Percentiles rank a stretch among this genome's conserved stretches.
These are phyloP conservation scores for Glyptemys insculpta DNA, from an alignment of 2,797 vertebrate genomes.

Conservation along the genomic window DNA sequence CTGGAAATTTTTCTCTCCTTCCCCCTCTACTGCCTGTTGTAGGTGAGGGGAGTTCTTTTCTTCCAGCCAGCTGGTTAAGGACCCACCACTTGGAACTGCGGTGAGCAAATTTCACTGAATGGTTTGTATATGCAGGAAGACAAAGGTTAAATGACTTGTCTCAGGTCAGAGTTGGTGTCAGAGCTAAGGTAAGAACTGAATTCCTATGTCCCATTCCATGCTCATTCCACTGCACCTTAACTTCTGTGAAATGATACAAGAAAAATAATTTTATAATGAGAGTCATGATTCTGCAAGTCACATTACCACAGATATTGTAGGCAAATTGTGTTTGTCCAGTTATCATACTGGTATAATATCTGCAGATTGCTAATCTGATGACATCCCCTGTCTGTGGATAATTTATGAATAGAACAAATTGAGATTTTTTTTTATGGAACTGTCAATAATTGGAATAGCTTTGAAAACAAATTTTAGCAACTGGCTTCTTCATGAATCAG, in stretches of 20 bases:
- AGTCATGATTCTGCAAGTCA: not conserved
- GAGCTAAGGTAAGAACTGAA: not conserved
- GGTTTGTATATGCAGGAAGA: not conserved
- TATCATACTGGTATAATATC: not conserved
- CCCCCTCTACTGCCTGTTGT: not conserved
- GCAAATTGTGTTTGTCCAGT: not conserved
- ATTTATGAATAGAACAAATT: not conserved
- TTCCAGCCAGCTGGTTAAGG: not conserved
- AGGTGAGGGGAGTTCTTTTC: not conserved
- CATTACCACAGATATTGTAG: not conserved
- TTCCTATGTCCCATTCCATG: not conserved
- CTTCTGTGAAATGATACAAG: not conserved
- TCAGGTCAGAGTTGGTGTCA: not conserved
- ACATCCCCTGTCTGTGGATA: not conserved
- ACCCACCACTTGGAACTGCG: not conserved
- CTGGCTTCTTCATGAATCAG: not conserved
- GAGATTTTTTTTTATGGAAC: not conserved
- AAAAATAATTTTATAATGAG: not conserved
- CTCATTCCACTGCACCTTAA: not conserved
- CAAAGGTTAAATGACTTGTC: not conserved
- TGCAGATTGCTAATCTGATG: not conserved
- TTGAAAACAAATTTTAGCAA: not conserved
- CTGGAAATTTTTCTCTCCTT: not conserved
- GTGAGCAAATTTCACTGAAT: not conserved
- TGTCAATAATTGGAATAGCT: not conserved